Evolutionary conservation across 2,797 vertebrate genomes (phyloP), one percentile per base, ranked within the genome.

Genomic region (Danio albolineatus): DNA sequence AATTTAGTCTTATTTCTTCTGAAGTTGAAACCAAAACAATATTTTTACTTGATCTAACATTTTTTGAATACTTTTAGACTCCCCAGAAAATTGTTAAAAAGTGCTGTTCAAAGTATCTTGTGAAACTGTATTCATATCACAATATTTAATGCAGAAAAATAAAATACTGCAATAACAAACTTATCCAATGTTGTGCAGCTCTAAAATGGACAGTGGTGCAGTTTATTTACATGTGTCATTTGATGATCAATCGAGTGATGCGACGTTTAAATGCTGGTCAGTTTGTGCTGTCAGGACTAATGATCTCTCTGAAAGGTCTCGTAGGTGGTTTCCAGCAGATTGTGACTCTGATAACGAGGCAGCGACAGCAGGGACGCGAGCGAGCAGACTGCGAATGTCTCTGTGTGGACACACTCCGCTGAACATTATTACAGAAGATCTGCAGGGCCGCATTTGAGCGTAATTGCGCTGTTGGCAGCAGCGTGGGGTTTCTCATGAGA

Each of bases 371-470:
- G 75, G 54, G 54, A 59, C 28, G 13, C 17, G 43, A 49, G 54
- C 28, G 36, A 61, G 43, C 64, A 67, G 76, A 69, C 75, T 57
- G 75, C 13, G 64, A 77, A 60, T 48, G 44, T 60, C 76, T 70
- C 56, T 70, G 65, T 69, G 56, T 43, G 64, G 65, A 41, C 76
- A 70, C 56, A 70, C 56, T 69, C 56, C 76, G 16, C 56, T 70
- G 65, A 69, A 78, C 65, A 51, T 78, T 78, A 78, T 78, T 61
- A 70, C 65, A 78, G 65, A 38, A 51, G 56, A 70, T 70, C 76
- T 70, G 54, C 43, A 39, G 64, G 65, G 54, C 65, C 39, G 44
- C 17, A 5, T 70, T 60, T 49, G 43, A 44, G 43, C 13, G 9
- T 61, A 70, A 78, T 70, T 60, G 44, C 13, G 14, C 65, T 41